phyloP scores from a whole-genome alignment of 2,113 vertebrate species.

The Hystrix brachyura region DNA sequence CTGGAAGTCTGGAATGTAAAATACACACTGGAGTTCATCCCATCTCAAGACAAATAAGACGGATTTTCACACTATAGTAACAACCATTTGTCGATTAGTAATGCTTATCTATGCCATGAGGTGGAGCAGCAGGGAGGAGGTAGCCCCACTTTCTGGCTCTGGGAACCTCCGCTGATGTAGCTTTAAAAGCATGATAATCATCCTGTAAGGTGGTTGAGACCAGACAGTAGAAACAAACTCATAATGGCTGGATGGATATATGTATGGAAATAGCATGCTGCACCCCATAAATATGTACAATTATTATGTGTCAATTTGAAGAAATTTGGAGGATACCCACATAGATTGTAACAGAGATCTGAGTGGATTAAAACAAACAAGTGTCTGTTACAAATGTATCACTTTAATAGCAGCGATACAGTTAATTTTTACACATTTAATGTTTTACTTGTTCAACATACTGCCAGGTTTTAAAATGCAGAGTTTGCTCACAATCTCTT shows the following conservation, averaged over 20 bases:
- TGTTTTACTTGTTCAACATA: neutral
- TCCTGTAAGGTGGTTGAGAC: neutral
- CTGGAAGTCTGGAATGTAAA: neutral
- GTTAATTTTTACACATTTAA: neutral
- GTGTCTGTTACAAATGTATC: neutral
- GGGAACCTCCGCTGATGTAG: neutral
- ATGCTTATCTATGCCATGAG: neutral
- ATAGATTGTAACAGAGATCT: neutral
- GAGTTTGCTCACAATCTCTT: neutral
- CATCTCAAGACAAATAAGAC: neutral
- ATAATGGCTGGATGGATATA: neutral
- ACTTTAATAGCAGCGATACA: neutral
- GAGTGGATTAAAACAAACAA: neutral
- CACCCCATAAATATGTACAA: neutral
- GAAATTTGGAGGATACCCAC: neutral
- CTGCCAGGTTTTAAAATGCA: neutral
- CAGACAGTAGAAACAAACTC: neutral
- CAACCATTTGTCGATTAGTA: neutral
- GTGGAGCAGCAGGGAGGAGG: fast-evolving
- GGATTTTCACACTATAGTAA: neutral
- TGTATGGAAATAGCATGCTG: no score
- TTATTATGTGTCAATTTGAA: neutral
- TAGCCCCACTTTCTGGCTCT: neutral
- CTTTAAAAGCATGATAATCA: neutral
- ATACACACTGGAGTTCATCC: neutral